phyloP scores from a whole-genome alignment of 2,113 vertebrate genomes.

The Channa argus region DNA sequence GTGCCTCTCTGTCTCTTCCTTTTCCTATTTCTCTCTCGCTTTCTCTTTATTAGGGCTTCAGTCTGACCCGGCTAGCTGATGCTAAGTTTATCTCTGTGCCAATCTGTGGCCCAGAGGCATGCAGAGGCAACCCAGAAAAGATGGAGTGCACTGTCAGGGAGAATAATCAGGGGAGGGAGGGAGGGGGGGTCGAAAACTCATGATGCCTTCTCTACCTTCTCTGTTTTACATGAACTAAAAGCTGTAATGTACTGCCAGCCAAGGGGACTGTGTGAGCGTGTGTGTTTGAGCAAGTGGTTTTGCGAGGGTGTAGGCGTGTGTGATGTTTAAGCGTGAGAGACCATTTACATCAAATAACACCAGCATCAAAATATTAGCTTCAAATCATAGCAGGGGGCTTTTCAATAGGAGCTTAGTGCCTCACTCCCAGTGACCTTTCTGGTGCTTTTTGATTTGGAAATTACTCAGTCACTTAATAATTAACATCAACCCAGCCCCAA shows the following conservation, averaged over 20 bases:
- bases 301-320: constrained; percentile 16
- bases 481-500: constrained; percentile 40
- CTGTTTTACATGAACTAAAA: constrained; percentile 29
- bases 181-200: constrained; percentile 35
- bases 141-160: constrained; percentile 67
- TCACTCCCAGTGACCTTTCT: constrained; percentile 37
- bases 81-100: constrained; percentile 77
- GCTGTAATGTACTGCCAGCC: constrained; percentile 19
- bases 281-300: background rate
- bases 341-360: constrained; percentile 24
- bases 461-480: constrained; percentile 60
- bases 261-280: constrained; percentile 8
- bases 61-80: constrained; percentile 60
- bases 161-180: constrained; percentile 46
- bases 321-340: constrained; percentile 12
- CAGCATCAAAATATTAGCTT: constrained; percentile 28
- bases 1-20: constrained; percentile 1
- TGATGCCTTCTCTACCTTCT: constrained; percentile 26
- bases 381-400: constrained; percentile 6
- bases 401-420: constrained; percentile 7
- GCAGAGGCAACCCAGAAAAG: constrained; percentile 71
- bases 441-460: constrained; percentile 24
- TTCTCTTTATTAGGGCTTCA: constrained; percentile 38
- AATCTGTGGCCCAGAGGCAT: constrained; percentile 68
- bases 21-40: background rate